Evolutionary conservation across 2,888 invertebrate genomes (phyloP).

Genomic region (Fabriciana adippe): DNA sequence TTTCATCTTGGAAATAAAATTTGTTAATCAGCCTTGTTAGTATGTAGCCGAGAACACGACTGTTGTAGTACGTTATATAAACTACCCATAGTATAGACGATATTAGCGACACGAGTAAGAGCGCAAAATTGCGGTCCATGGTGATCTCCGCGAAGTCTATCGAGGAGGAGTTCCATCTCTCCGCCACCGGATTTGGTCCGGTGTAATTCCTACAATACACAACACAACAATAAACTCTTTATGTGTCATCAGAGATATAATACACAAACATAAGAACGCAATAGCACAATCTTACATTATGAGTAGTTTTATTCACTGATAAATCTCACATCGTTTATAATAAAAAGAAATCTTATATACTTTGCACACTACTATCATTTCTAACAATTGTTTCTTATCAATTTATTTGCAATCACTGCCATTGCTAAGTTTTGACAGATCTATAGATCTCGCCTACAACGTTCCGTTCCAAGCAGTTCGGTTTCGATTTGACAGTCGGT

Average conservation of each 20-base stretch:
- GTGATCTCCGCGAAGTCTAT: slow-evolving; percentile 85
- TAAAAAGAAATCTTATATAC: slow-evolving; percentile 45
- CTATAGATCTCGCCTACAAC: slow-evolving; percentile 50
- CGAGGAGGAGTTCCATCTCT: slow-evolving; percentile 83
- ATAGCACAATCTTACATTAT: slow-evolving; percentile 63
- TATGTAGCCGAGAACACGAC: slow-evolving; percentile 94
- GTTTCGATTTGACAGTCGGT: not conserved
- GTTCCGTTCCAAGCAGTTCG: slow-evolving; percentile 33
- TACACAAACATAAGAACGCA: slow-evolving; percentile 47
- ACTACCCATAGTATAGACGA: slow-evolving; percentile 95
- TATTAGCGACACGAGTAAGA: slow-evolving; percentile 90
- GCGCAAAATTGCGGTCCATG: slow-evolving; percentile 88
- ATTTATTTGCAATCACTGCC: slow-evolving; percentile 53
- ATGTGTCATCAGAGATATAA: slow-evolving; percentile 46
- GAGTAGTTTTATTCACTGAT: slow-evolving; percentile 48
- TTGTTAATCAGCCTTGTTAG: slow-evolving; percentile 94
- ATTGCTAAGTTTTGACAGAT: slow-evolving; percentile 48
- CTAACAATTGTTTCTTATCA: slow-evolving; percentile 49
- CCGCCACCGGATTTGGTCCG: slow-evolving; percentile 63
- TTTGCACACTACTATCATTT: slow-evolving; percentile 51
- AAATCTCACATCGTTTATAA: slow-evolving; percentile 62
- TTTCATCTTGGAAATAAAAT: slow-evolving; percentile 92
- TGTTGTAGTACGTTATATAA: slow-evolving; percentile 97
- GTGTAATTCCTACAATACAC: slow-evolving; percentile 65
- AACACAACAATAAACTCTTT: slow-evolving; percentile 46